Evolutionary conservation across 2,113 vertebrate genomes (phyloP).

Genomic region (Odobenus rosmarus): DNA sequence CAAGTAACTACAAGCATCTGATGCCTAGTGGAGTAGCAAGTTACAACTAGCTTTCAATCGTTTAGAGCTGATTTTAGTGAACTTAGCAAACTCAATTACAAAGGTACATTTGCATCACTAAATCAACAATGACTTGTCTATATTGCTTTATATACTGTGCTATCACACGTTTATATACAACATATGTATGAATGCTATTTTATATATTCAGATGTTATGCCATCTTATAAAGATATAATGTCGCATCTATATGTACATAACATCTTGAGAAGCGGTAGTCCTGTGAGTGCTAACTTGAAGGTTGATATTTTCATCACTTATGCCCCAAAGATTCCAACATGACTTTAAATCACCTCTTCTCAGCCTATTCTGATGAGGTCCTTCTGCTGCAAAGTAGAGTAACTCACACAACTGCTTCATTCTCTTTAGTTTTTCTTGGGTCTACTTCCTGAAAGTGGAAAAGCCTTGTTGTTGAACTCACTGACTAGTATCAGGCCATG

Average conservation of each 20-base stretch:
- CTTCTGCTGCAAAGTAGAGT: not conserved
- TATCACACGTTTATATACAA: not conserved
- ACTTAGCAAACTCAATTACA: not conserved
- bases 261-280: not conserved
- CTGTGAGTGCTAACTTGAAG: not conserved
- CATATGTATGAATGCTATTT: not conserved
- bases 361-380: not conserved
- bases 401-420: not conserved
- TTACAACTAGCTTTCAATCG: not conserved
- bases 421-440: not conserved
- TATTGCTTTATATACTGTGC: not conserved
- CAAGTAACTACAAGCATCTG: constrained; percentile 32
- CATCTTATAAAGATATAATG: not conserved
- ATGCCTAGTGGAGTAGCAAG: not conserved
- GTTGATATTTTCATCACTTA: not conserved
- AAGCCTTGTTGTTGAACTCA: not conserved
- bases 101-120: not conserved
- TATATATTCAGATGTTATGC: not conserved
- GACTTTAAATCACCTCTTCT: not conserved
- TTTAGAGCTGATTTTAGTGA: not conserved
- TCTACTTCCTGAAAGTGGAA: not conserved
- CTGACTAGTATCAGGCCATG: not conserved
- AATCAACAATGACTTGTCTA: not conserved
- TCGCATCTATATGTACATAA: not conserved
- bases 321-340: not conserved